These are phyloP conservation scores for Gambusia yucatana DNA, from an alignment of 2,797 vertebrate species.

Conservation along the genomic window DNA sequence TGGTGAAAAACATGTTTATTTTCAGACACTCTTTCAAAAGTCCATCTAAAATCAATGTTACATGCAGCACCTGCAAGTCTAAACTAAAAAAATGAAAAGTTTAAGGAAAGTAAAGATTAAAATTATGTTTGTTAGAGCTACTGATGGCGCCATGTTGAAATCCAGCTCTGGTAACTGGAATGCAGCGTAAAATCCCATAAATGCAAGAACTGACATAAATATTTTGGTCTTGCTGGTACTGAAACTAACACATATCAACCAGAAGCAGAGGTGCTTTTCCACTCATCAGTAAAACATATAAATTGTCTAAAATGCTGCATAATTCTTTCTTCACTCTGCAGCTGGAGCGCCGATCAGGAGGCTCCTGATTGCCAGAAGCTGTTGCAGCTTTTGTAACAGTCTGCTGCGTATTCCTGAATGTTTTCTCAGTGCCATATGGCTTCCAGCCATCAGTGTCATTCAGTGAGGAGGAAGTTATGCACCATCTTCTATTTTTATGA, in stretches of 20 bases:
- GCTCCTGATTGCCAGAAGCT: constrained; percentile 6
- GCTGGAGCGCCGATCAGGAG: not conserved
- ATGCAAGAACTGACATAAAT: not conserved
- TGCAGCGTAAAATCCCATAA: not conserved
- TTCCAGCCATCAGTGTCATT: constrained; percentile 15
- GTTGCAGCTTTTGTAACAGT: constrained; percentile 17
- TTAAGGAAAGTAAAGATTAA: no score
- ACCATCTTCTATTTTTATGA: constrained; percentile 21
- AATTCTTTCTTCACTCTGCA: constrained; percentile 4
- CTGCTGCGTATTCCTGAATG: constrained; percentile 12
- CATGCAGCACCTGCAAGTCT: no score
- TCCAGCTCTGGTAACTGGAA: no score
- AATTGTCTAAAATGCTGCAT: constrained; percentile 3
- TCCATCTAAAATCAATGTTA: no score
- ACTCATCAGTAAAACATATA: not conserved
- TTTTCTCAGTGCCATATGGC: constrained; percentile 11
- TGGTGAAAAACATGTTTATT: no score
- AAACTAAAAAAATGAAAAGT: no score
- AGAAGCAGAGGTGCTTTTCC: not conserved
- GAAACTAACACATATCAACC: not conserved
- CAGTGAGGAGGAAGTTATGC: constrained; percentile 12
- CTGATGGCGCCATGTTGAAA: no score
- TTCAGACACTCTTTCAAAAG: no score
- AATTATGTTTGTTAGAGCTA: no score
- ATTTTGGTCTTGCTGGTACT: not conserved